Percentiles rank a stretch among this genome's conserved stretches.
Conservation (phyloP, 2,888 invertebrate species). For the Drosophila anomelani region DNA sequence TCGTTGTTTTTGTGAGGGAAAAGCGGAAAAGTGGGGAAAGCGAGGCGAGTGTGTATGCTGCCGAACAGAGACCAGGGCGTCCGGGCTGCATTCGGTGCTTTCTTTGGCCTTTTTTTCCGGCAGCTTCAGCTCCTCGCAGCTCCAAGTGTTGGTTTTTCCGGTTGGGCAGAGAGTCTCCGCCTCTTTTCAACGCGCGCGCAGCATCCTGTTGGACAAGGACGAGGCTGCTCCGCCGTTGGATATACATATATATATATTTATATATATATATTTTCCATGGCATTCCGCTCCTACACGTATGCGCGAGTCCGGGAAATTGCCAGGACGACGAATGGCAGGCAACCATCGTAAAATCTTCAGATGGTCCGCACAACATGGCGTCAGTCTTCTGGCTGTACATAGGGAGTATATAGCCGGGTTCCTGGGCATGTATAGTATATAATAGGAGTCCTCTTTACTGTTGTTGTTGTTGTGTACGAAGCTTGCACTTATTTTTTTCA, state of each 20-base stretch:
- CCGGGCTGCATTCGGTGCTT: conserved; percentile 48
- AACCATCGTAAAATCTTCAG: conserved; percentile 56
- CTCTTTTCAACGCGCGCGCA: conserved; percentile 84
- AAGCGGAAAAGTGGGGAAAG: conserved; percentile 39
- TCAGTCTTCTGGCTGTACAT: conserved; percentile 56
- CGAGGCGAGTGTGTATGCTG: conserved; percentile 51
- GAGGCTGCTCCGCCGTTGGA: conserved; percentile 41
- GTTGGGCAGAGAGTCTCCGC: conserved; percentile 75
- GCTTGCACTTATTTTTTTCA: conserved; percentile 80
- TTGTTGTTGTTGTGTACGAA: conserved; percentile 43
- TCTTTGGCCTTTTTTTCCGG: conserved; percentile 30
- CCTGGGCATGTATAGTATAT: conserved; percentile 13
- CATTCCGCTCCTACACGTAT: conserved; percentile 41
- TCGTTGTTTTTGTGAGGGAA: conserved; percentile 29
- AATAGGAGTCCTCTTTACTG: conserved; percentile 35
- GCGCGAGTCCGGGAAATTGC: conserved; percentile 19
- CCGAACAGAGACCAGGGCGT: conserved; percentile 47
- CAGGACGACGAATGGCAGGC: conserved; percentile 67
- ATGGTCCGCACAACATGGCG: conserved; percentile 68
- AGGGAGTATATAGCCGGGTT: conserved; percentile 10
- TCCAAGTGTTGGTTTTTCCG: conserved; percentile 22
- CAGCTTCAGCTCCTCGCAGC: conserved; percentile 31
- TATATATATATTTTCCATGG: conserved; percentile 3
- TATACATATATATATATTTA: conserved; percentile 27
- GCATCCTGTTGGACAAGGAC: conserved; percentile 71